These are phyloP conservation scores for Epizoanthus fatuus DNA, from an alignment of 92 coral and sea anemone genomes.

Conservation along the genomic window DNA sequence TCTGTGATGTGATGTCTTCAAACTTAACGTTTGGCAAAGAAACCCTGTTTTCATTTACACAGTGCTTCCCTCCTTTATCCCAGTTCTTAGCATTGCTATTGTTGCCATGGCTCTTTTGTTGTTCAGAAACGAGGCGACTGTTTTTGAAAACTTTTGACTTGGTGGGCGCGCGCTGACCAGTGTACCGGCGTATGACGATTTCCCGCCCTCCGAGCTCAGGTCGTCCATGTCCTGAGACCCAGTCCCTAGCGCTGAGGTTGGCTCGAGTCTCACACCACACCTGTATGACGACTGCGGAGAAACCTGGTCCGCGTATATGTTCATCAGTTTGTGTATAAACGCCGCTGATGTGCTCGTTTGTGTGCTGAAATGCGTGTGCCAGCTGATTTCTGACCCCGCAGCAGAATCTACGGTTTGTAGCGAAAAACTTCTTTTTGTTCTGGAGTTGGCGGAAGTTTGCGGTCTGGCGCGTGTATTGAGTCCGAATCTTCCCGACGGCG, in stretches of 20 bases:
- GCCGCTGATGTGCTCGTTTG: conserved; percentile 71
- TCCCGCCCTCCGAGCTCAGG: conserved; percentile 68
- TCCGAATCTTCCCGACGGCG: not conserved
- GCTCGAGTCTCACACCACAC: conserved; percentile 54
- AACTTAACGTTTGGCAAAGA: not conserved
- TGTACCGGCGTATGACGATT: conserved; percentile 62
- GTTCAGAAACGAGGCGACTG: conserved; percentile 67
- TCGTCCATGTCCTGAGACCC: conserved; percentile 66
- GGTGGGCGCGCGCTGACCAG: conserved; percentile 22
- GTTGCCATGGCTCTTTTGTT: conserved; percentile 51
- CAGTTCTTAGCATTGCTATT: conserved; percentile 28
- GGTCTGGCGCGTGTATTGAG: not conserved
- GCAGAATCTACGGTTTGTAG: not conserved
- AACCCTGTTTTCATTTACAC: not conserved
- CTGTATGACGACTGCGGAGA: conserved; percentile 87
- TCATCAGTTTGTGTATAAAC: conserved; percentile 77
- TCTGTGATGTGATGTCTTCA: no score
- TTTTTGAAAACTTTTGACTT: conserved; percentile 63
- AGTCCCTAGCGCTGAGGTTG: conserved; percentile 47
- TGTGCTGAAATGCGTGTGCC: conserved; percentile 86
- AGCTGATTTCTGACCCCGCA: conserved; percentile 48
- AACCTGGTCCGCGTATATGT: conserved; percentile 81
- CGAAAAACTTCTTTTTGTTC: not conserved
- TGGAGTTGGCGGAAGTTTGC: conserved; percentile 6
- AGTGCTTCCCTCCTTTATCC: conserved; percentile 30